Evolutionary conservation across 2,888 invertebrate genomes (phyloP), one percentile per base, ranked within the genome.

Genomic region (Eupsilia transversa): DNA sequence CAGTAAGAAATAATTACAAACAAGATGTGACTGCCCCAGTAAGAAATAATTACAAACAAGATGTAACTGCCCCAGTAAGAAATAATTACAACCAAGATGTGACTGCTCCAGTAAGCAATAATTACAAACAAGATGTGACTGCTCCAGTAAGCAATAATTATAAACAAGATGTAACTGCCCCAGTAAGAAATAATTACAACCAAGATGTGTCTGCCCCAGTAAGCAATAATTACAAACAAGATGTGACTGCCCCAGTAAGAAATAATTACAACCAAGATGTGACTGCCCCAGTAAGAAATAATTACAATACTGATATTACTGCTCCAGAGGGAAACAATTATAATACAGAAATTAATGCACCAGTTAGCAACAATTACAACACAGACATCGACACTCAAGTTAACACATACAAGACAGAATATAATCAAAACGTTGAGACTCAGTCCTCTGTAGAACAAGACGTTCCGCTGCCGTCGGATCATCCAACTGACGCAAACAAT

Each of bases 391-490:
- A 74, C 68, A 54, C 78, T 49, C 82, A 83, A 49, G 70, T 69
- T n/a, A 85, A 83, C 68, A 77, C 69, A n/a, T 80, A 80, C 43
- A 86, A 86, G 33, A 87, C 89, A 38, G 90, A 91, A 74, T 89
- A 91, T 61, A 90, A 86, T 64, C 90, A 87, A 77, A 91, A 88
- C 67, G 70, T 87, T 72, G 91, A 94, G 72, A 88, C 88, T 46
- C 91, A 92, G 79, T 76, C 91, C 2, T 82, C 91, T 49, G 74
- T 76, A 72, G 83, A 84, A 27, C 87, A 89, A 71, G 90, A 92
- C 33, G 91, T 89, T 78, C 82, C 89, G 9, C 88, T 89, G 23
- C 82, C 89, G 9, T 88, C 89, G 23, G 90, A 91, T 46, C 91
- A 90, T 75, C 81, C 88, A 35, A 87, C 88, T 20, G 91, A 92